Evolutionary conservation across 2,797 vertebrate species (phyloP).

Genomic region (Xenops minutus): DNA sequence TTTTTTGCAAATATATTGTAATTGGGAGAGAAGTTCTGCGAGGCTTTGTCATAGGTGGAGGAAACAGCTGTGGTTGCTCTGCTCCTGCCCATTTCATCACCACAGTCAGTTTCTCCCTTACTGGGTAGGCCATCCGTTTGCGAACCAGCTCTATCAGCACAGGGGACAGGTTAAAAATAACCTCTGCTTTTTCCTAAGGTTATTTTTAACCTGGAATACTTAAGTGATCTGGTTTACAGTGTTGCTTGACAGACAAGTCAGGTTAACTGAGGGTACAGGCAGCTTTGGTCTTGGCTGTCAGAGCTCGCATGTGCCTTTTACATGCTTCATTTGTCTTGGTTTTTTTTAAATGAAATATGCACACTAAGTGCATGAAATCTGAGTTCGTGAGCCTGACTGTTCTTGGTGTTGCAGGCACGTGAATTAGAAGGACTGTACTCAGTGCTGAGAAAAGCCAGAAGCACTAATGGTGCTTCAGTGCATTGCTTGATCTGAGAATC

Average conservation of each 20-base stretch:
- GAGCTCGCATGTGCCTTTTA: not conserved
- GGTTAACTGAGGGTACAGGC: not conserved
- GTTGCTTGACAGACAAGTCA: not conserved
- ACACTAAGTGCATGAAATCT: not conserved
- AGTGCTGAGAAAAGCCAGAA: not conserved
- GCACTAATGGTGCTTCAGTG: not conserved
- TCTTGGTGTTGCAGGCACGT: not conserved
- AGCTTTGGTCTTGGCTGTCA: not conserved
- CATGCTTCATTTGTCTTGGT: not conserved
- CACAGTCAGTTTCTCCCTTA: not conserved
- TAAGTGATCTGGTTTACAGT: not conserved
- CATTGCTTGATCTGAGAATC: not conserved
- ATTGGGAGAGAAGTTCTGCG: not conserved
- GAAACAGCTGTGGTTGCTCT: not conserved
- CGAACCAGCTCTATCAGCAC: not conserved
- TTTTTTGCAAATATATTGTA: not conserved
- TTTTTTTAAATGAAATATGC: not conserved
- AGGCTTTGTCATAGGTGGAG: not conserved
- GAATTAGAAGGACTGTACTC: not conserved
- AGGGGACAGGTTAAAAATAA: conserved; percentile 20
- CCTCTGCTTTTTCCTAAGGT: not conserved
- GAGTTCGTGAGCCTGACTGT: not conserved
- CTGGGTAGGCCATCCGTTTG: not conserved
- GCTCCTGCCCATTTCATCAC: not conserved
- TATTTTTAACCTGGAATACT: conserved; percentile 47